Evolutionary conservation across 2,888 invertebrate genomes (phyloP).

Genomic region (Pammene fasciana): DNA sequence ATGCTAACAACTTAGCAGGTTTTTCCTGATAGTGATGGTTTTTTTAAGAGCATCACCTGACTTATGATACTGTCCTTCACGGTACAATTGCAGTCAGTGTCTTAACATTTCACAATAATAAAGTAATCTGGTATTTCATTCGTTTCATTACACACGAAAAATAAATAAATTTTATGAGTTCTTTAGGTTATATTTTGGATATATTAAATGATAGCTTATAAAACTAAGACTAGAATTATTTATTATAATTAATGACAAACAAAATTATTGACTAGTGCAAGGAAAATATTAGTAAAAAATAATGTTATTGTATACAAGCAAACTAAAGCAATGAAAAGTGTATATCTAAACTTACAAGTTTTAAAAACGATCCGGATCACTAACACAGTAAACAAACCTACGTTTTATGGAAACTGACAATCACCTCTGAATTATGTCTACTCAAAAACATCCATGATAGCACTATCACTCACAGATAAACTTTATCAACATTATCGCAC

Average conservation of each 20-base stretch:
- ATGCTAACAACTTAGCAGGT: too few relatives aligned
- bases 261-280: background rate
- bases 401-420: constrained; percentile 49
- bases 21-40: background rate
- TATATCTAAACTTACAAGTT: constrained; percentile 29
- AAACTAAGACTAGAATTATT: too few relatives aligned
- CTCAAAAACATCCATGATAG: constrained; percentile 58
- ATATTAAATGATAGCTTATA: too few relatives aligned
- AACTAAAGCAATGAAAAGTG: constrained; percentile 2
- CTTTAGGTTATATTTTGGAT: too few relatives aligned
- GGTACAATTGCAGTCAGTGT: constrained; percentile 13
- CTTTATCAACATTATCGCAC: constrained; percentile 70
- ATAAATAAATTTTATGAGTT: too few relatives aligned
- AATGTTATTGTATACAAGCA: constrained; percentile 1
- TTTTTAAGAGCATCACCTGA: constrained; percentile 30
- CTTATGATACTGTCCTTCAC: constrained; percentile 26
- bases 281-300: constrained; percentile 19
- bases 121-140: too few relatives aligned
- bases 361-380: constrained; percentile 28
- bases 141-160: too few relatives aligned
- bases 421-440: constrained; percentile 48
- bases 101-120: constrained; percentile 1
- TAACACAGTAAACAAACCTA: constrained; percentile 46
- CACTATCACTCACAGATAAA: constrained; percentile 69
- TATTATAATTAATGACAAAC: too few relatives aligned